A percentile compares a stretch with the other conserved stretches of the same genome.
These are phyloP conservation scores for Allophyes oxyacanthae DNA, from an alignment of 2,888 invertebrate genomes.

Conservation along the genomic window DNA sequence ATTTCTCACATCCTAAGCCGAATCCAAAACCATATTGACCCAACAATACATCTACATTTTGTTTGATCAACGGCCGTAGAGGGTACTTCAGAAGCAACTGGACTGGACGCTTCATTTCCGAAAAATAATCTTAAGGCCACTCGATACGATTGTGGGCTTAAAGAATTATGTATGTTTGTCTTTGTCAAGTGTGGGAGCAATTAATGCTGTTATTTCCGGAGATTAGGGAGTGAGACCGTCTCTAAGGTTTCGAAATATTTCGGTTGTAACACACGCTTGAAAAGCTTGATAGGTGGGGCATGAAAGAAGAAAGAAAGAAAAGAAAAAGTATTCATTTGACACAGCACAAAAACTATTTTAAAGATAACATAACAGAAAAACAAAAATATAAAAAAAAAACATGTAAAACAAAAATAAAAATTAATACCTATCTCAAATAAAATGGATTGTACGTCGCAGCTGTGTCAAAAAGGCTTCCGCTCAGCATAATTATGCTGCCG, in stretches of 20 bases:
- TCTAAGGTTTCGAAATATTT: not conserved
- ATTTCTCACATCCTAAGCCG: not conserved
- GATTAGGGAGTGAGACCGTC: constrained; percentile 40
- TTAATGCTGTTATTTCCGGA: constrained; percentile 52
- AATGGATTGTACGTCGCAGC: no score
- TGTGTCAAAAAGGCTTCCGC: no score
- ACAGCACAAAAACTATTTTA: no score
- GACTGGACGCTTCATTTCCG: constrained; percentile 72
- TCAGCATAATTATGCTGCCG: no score
- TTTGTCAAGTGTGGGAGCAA: constrained; percentile 44
- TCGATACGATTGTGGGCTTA: constrained; percentile 57
- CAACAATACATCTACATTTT: constrained; percentile 41
- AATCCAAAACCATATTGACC: constrained; percentile 64
- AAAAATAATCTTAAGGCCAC: constrained; percentile 66
- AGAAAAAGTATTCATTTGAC: no score
- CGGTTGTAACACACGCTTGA: no score
- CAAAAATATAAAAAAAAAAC: no score
- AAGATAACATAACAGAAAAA: no score
- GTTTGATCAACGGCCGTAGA: constrained; percentile 63
- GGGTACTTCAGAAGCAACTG: constrained; percentile 63
- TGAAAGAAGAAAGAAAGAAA: no score
- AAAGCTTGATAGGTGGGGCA: no score
- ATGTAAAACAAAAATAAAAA: no score
- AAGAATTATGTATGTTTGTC: constrained; percentile 54
- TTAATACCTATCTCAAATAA: no score